A percentile compares a stretch with the other conserved stretches of the same genome.
phyloP scores from a whole-genome alignment of 2,888 invertebrate species.

The Zootermopsis nevadensis region DNA sequence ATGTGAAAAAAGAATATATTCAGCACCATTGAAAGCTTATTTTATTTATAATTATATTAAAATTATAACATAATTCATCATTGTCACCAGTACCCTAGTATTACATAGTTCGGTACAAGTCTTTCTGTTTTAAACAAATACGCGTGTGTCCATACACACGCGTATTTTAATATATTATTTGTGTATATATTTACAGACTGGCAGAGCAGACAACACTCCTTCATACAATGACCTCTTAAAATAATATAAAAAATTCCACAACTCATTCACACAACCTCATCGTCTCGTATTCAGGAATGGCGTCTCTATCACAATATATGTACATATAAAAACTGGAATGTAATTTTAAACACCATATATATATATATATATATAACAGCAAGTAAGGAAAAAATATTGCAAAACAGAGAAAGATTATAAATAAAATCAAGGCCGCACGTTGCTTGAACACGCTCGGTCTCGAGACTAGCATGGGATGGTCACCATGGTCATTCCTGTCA shows the following conservation, averaged over 20 bases:
- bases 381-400: conserved; percentile 9
- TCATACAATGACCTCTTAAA: background rate
- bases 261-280: conserved; percentile 20
- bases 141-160: conserved; percentile 8
- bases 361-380: conserved; percentile 6
- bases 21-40: conserved; percentile 46
- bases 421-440: conserved; percentile 29
- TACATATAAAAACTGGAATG: conserved; percentile 35
- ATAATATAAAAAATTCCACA: conserved; percentile 25
- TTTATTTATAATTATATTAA: conserved; percentile 50
- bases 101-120: conserved; percentile 42
- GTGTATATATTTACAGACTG: conserved; percentile 12
- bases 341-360: conserved; percentile 33
- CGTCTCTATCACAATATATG: conserved; percentile 36
- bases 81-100: conserved; percentile 46
- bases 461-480: conserved; percentile 34
- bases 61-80: conserved; percentile 46
- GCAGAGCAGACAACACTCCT: conserved; percentile 11
- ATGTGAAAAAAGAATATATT: too few species aligned
- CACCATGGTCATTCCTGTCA: conserved; percentile 1
- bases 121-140: conserved; percentile 34
- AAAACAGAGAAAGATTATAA: conserved; percentile 30
- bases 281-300: conserved; percentile 30
- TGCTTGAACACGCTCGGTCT: conserved; percentile 19
- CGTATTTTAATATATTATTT: conserved; percentile 16